Conservation (phyloP, 2,888 invertebrate genomes). For the Yponomeuta malinellus region DNA sequence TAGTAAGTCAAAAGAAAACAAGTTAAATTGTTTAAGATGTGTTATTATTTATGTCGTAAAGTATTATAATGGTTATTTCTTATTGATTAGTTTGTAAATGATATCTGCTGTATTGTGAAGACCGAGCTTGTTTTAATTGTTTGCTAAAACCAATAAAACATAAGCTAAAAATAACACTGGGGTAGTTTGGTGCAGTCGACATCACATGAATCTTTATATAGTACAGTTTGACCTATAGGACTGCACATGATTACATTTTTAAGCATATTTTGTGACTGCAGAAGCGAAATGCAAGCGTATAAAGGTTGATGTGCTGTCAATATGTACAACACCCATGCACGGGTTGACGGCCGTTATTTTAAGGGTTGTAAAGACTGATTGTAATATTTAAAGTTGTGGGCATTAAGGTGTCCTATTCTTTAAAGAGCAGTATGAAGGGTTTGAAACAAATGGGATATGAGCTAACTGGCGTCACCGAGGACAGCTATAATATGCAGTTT, state of each 20-base stretch:
- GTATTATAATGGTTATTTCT: conserved; percentile 77
- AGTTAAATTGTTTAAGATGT: conserved; percentile 76
- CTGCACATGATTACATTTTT: too few relatives aligned
- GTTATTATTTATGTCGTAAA: conserved; percentile 77
- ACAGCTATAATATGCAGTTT: neutral
- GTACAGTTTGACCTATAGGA: too few relatives aligned
- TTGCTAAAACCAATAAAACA: conserved; percentile 65
- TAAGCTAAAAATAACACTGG: conserved; percentile 16
- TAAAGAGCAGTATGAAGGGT: neutral
- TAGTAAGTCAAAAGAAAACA: conserved; percentile 74
- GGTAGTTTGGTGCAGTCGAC: neutral
- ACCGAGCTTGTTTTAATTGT: conserved; percentile 40
- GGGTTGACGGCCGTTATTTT: neutral
- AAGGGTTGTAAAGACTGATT: conserved; percentile 22
- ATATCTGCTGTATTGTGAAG: conserved; percentile 59
- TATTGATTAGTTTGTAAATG: conserved; percentile 76
- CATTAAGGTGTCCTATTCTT: neutral
- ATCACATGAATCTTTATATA: too few relatives aligned
- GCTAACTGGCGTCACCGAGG: too few relatives aligned
- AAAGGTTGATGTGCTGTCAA: too few relatives aligned
- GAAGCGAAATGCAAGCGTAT: too few relatives aligned
- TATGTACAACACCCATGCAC: neutral
- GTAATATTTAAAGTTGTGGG: conserved; percentile 14
- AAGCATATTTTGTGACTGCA: too few relatives aligned
- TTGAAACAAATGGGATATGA: neutral